Percentiles rank a stretch among this genome's conserved stretches.
Conservation (phyloP, 2,888 invertebrate genomes). For the Bugula neritina region DNA sequence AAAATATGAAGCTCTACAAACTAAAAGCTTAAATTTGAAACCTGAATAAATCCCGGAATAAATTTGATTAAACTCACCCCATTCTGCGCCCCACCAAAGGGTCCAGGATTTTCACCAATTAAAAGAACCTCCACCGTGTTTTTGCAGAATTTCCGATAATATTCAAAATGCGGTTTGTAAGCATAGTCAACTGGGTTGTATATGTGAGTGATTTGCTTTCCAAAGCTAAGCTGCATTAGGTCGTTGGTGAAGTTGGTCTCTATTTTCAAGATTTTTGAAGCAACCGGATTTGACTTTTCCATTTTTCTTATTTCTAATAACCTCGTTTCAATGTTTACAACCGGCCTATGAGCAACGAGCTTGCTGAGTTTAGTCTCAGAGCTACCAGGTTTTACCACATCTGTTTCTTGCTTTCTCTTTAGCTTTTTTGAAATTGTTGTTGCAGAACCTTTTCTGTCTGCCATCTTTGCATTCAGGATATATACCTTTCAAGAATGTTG, state of each 20-base stretch:
- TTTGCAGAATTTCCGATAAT: conserved; percentile 64
- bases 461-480: too few relatives aligned
- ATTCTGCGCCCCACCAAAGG: conserved; percentile 91
- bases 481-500: too few relatives aligned
- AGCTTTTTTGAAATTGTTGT: background rate
- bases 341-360: background rate
- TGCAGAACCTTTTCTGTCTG: background rate
- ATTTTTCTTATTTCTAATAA: background rate
- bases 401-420: background rate
- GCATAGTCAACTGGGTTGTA: conserved; percentile 87
- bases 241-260: conserved; percentile 43
- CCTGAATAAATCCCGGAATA: too few relatives aligned
- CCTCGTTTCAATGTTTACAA: background rate
- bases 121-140: conserved; percentile 69
- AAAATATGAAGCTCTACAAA: too few relatives aligned
- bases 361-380: background rate
- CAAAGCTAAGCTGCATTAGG: conserved; percentile 57
- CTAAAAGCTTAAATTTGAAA: too few relatives aligned
- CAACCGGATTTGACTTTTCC: background rate
- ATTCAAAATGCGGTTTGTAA: conserved; percentile 68
- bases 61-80: conserved; percentile 65
- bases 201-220: conserved; percentile 61
- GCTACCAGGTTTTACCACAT: background rate
- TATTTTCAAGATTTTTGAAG: conserved; percentile 36
- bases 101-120: conserved; percentile 94